Conservation (phyloP, 1,140 invertebrate species). For the Drosophila paulistorum region DNA sequence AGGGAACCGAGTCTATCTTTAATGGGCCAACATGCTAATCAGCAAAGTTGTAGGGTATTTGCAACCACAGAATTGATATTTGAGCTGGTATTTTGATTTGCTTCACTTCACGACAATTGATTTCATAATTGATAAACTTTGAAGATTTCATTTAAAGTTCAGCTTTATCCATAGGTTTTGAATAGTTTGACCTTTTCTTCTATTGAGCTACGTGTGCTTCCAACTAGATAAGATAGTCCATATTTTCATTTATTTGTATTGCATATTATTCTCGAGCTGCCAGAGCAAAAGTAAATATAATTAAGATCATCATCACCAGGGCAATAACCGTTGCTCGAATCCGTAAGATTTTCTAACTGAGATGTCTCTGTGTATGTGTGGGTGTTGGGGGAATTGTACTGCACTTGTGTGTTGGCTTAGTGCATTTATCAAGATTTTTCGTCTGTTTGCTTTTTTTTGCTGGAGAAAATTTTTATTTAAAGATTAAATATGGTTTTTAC, state of each 20-base stretch:
- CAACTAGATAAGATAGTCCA: not conserved
- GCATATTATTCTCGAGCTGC: not conserved
- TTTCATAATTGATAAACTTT: not conserved
- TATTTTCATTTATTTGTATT: not conserved
- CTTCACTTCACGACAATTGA: constrained; percentile 1
- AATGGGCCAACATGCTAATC: constrained; percentile 51
- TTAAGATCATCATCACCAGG: constrained; percentile 1
- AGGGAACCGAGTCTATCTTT: not conserved
- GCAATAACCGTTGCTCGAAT: constrained; percentile 5
- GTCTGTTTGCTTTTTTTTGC: not conserved
- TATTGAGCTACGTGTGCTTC: not conserved
- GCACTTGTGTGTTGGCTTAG: not conserved
- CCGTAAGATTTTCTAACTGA: not conserved
- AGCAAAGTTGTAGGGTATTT: not conserved
- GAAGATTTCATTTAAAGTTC: not conserved
- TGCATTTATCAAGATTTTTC: constrained; percentile 5
- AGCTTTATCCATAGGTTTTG: not conserved
- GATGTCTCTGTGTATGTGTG: not conserved
- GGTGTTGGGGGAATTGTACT: not conserved
- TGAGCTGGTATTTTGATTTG: constrained; percentile 16
- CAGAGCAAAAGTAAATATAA: not conserved
- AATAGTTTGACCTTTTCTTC: not conserved
- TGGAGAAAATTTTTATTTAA: not conserved
- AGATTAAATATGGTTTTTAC: constrained; percentile 1
- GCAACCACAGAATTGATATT: constrained; percentile 15